Conservation (phyloP, 2,888 invertebrate genomes). For the Nomada ferruginata region DNA sequence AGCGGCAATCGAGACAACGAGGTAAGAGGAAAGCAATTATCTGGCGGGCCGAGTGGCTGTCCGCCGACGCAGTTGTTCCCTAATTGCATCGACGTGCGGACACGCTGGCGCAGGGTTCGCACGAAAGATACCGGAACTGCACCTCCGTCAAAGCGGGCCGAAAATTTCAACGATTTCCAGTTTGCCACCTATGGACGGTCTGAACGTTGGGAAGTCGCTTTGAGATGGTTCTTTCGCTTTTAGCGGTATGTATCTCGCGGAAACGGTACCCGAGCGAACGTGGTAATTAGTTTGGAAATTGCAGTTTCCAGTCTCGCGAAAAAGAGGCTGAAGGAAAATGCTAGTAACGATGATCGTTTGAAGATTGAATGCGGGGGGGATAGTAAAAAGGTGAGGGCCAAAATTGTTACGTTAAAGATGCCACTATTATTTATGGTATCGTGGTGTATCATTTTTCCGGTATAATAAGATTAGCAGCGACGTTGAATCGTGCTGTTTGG, state of each 20-base stretch:
- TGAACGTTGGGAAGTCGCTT: background rate
- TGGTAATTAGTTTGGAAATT: constrained; percentile 9
- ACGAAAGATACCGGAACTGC: constrained; percentile 41
- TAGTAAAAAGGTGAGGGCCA: too few relatives aligned
- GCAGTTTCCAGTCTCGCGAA: background rate
- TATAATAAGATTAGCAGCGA: too few relatives aligned
- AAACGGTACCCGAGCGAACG: too few relatives aligned
- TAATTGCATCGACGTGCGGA: constrained; percentile 73
- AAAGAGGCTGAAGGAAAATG: too few relatives aligned
- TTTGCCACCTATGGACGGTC: background rate
- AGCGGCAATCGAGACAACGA: constrained; percentile 71
- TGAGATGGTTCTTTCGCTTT: background rate
- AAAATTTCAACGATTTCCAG: constrained; percentile 44
- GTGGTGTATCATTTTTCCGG: too few relatives aligned
- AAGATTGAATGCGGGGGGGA: too few relatives aligned
- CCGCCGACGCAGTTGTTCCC: constrained; percentile 74
- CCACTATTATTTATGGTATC: too few relatives aligned
- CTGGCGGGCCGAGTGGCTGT: constrained; percentile 64
- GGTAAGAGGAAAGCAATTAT: constrained; percentile 75
- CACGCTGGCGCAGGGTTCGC: constrained; percentile 43
- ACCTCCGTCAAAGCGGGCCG: constrained; percentile 23
- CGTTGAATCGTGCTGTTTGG: too few relatives aligned
- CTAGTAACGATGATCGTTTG: background rate
- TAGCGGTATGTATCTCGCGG: background rate
- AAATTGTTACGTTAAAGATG: too few relatives aligned